These are phyloP conservation scores for Hydrochoerus hydrochaeris DNA, from an alignment of 2,113 vertebrate species.

Conservation along the genomic window DNA sequence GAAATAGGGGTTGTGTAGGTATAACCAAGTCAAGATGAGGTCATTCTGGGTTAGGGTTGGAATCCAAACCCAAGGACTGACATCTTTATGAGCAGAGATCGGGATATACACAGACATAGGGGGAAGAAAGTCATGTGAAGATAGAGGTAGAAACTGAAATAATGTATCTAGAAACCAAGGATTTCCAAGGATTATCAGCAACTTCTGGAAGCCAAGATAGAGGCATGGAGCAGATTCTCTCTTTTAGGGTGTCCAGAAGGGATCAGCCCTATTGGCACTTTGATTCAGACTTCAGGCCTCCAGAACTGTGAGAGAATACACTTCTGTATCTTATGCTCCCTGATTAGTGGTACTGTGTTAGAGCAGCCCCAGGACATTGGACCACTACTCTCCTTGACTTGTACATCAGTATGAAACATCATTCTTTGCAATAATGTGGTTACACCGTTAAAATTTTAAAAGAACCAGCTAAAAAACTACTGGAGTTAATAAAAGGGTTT, in stretches of 20 bases:
- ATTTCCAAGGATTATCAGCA: not conserved
- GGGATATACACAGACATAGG: not conserved
- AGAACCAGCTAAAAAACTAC: not conserved
- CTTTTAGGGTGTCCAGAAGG: not conserved
- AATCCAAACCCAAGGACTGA: not conserved
- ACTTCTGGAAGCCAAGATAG: not conserved
- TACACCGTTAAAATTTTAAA: not conserved
- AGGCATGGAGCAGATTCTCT: not conserved
- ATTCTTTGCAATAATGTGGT: not conserved
- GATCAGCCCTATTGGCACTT: not conserved
- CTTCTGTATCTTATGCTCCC: not conserved
- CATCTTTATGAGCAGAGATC: not conserved
- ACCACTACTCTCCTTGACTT: not conserved
- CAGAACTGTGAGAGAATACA: not conserved
- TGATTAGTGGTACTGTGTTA: not conserved
- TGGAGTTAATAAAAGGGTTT: not conserved
- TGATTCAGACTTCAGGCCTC: not conserved
- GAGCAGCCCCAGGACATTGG: not conserved
- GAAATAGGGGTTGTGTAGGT: not conserved
- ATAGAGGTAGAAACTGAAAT: not conserved
- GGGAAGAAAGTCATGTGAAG: not conserved
- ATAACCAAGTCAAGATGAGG: not conserved
- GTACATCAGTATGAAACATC: not conserved
- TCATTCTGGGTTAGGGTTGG: not conserved
- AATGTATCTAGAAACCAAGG: fast-evolving